These are phyloP conservation scores for Clytia hemisphaerica DNA, from an alignment of 30 jellyfish, hydroid and myxozoan species.

Conservation along the genomic window DNA sequence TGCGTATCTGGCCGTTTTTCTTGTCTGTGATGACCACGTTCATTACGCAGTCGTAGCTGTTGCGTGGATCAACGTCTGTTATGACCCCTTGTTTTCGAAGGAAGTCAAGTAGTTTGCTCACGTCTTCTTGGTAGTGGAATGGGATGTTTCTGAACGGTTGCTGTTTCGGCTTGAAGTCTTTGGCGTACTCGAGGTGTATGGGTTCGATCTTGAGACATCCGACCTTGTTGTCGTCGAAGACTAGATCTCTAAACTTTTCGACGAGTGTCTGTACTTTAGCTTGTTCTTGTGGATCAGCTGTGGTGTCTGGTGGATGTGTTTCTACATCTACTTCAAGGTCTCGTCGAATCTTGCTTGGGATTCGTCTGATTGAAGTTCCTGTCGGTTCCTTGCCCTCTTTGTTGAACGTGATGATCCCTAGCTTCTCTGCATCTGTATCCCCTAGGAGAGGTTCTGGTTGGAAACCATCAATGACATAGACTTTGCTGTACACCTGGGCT, in stretches of 20 bases:
- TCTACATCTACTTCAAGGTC: background rate
- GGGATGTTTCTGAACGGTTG: slow-evolving; percentile 16
- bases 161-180: background rate
- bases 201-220: slow-evolving; percentile 22
- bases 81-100: slow-evolving; percentile 21
- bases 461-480: slow-evolving; percentile 19
- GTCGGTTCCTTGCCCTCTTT: background rate
- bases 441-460: slow-evolving; percentile 22
- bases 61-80: slow-evolving; percentile 16
- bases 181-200: background rate
- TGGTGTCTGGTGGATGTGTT: slow-evolving; percentile 19
- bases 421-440: slow-evolving; percentile 10
- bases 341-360: background rate
- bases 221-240: slow-evolving; percentile 27
- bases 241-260: slow-evolving; percentile 22
- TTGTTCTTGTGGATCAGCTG: background rate
- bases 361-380: background rate
- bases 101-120: slow-evolving; percentile 24
- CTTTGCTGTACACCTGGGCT: slow-evolving; percentile 6
- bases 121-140: slow-evolving; percentile 13
- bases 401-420: slow-evolving; percentile 18
- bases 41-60: slow-evolving; percentile 23
- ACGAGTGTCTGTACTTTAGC: slow-evolving; percentile 6
- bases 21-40: slow-evolving; percentile 34
- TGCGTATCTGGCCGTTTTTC: background rate